These are phyloP conservation scores for Seladonia tumulorum DNA, from an alignment of 2,888 invertebrate genomes.

Conservation along the genomic window DNA sequence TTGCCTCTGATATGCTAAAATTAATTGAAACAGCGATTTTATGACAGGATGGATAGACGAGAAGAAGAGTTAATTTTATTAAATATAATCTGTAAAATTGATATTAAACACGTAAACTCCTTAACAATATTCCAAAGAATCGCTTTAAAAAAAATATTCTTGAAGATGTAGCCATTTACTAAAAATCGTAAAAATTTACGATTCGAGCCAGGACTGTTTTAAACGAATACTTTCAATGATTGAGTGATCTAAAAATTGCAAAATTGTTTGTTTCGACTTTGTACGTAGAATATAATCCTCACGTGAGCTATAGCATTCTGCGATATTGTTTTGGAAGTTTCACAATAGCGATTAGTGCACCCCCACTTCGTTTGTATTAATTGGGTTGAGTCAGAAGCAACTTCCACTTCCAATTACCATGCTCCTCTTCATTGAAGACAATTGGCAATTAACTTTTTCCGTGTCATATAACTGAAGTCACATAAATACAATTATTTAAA, in stretches of 20 bases:
- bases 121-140: neutral
- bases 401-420: neutral
- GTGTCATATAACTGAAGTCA: neutral
- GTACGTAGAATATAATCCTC: neutral
- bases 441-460: neutral
- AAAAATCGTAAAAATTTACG: too few species aligned
- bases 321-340: neutral
- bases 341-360: neutral
- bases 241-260: neutral
- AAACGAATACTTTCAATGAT: neutral
- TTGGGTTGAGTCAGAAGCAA: conserved; percentile 4
- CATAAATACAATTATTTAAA: neutral
- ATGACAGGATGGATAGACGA: neutral
- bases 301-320: neutral
- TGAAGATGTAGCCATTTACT: too few species aligned
- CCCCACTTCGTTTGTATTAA: neutral
- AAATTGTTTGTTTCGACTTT: neutral
- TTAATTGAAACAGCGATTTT: neutral
- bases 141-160: neutral
- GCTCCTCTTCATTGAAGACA: neutral
- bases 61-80: neutral
- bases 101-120: neutral
- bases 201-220: neutral
- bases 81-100: neutral
- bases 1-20: neutral